A percentile compares a stretch with the other conserved stretches of the same genome.
Conservation (phyloP, 2,113 vertebrate species). For the Clarias batrachus region DNA sequence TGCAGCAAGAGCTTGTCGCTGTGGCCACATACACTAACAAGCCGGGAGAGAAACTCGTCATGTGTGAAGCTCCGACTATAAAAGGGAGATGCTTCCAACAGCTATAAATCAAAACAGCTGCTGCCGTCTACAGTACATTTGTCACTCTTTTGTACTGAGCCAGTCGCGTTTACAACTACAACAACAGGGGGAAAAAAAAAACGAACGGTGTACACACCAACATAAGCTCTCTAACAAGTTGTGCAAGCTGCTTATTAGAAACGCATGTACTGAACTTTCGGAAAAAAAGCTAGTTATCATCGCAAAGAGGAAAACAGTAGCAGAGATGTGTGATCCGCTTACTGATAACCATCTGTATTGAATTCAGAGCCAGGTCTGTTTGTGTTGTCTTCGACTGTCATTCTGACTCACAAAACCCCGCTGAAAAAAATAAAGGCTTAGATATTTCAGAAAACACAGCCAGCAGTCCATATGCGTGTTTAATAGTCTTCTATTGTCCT, state of each 20-base stretch:
- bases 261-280: conserved; percentile 36
- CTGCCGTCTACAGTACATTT: conserved; percentile 28
- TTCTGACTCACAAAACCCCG: no score
- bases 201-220: conserved; percentile 28
- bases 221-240: conserved; percentile 29
- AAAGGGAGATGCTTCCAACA: conserved; percentile 31
- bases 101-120: conserved; percentile 36
- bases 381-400: background rate
- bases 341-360: conserved; percentile 13
- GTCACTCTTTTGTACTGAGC: conserved; percentile 26
- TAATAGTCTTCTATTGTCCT: background rate
- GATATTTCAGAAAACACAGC: background rate
- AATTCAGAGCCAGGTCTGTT: conserved; percentile 22
- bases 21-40: conserved; percentile 17
- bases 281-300: background rate
- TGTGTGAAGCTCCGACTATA: conserved; percentile 19
- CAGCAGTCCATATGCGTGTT: background rate
- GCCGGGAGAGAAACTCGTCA: conserved; percentile 19
- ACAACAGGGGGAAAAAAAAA: conserved; percentile 59
- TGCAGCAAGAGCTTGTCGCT: background rate
- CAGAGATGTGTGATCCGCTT: conserved; percentile 13
- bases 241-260: conserved; percentile 48
- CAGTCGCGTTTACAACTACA: conserved; percentile 49
- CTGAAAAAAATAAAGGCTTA: background rate
- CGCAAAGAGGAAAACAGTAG: conserved; percentile 1